Evolutionary conservation across 2,888 invertebrate genomes (phyloP).

Genomic region (Agriopis marginaria): DNA sequence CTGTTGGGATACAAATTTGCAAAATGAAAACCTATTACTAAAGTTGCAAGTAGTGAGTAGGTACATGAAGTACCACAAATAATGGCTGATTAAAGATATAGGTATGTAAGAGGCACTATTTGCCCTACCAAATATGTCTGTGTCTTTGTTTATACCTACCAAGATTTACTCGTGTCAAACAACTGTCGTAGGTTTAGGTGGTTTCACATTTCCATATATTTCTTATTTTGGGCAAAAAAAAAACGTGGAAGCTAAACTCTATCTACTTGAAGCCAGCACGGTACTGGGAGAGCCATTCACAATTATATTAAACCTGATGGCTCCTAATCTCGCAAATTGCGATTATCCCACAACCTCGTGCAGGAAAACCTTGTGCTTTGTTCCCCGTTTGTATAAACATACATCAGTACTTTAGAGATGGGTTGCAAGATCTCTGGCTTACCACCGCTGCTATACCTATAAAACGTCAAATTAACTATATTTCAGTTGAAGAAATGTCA

Average conservation of each 20-base stretch:
- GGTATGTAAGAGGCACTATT: no score
- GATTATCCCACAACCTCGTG: constrained; percentile 37
- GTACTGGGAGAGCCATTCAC: background rate
- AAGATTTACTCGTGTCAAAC: no score
- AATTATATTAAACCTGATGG: constrained; percentile 26
- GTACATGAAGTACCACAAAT: no score
- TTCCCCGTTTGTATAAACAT: constrained; percentile 37
- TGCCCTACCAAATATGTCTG: no score
- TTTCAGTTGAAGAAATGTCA: no score
- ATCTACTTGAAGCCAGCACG: background rate
- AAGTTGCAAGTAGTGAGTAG: no score
- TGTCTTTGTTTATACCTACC: no score
- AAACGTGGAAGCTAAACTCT: background rate
- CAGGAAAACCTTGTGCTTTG: constrained; percentile 26
- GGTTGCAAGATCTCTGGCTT: no score
- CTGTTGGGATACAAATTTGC: no score
- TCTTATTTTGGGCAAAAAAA: background rate
- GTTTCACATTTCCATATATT: background rate
- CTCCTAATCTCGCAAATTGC: constrained; percentile 37
- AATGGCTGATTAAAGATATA: no score
- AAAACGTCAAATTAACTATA: background rate
- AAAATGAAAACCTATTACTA: no score
- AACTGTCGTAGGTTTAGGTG: background rate
- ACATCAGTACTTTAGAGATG: constrained; percentile 28
- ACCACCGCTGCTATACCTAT: background rate